Evolutionary conservation across 2,113 vertebrate species (phyloP).

Genomic region (Formicarius rufipectus): DNA sequence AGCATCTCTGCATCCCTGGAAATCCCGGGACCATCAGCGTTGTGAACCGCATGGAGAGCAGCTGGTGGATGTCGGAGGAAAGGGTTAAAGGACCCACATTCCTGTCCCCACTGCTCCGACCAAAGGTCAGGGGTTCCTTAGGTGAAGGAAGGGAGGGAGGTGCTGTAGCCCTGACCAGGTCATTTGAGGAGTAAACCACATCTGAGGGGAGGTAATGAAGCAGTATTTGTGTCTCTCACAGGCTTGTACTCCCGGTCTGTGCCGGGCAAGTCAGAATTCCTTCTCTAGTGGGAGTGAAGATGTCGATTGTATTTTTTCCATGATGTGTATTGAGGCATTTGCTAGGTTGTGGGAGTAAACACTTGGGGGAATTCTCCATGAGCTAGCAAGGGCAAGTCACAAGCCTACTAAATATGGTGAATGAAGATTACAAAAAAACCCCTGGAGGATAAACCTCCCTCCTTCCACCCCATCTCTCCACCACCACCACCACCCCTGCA

Average conservation of each 20-base stretch:
- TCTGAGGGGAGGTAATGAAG: slow-evolving; percentile 55
- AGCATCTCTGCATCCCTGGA: neutral
- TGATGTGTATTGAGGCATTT: slow-evolving; percentile 76
- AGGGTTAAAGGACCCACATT: slow-evolving; percentile 64
- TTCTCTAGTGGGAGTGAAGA: slow-evolving; percentile 75
- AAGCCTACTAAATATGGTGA: slow-evolving; percentile 63
- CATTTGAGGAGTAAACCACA: slow-evolving; percentile 50
- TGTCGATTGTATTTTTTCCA: slow-evolving; percentile 72
- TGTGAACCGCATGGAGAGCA: neutral
- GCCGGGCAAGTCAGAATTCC: slow-evolving; percentile 66
- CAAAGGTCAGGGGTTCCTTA: slow-evolving; percentile 67
- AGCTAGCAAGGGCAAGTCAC: slow-evolving; percentile 63
- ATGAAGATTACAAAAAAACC: neutral
- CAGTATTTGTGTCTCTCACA: slow-evolving; percentile 44
- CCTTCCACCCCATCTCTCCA: slow-evolving; percentile 27
- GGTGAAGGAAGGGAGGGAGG: slow-evolving; percentile 64
- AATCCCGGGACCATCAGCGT: neutral
- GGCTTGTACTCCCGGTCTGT: slow-evolving; percentile 38
- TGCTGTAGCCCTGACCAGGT: slow-evolving; percentile 50
- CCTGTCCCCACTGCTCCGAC: slow-evolving; percentile 18
- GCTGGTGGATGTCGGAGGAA: neutral
- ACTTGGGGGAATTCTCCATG: slow-evolving; percentile 71
- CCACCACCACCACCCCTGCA: neutral
- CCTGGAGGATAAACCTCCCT: slow-evolving; percentile 31
- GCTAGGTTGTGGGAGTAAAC: slow-evolving; percentile 67